phyloP scores from a whole-genome alignment of 2,113 vertebrate genomes.

The Dasyornis broadbenti region DNA sequence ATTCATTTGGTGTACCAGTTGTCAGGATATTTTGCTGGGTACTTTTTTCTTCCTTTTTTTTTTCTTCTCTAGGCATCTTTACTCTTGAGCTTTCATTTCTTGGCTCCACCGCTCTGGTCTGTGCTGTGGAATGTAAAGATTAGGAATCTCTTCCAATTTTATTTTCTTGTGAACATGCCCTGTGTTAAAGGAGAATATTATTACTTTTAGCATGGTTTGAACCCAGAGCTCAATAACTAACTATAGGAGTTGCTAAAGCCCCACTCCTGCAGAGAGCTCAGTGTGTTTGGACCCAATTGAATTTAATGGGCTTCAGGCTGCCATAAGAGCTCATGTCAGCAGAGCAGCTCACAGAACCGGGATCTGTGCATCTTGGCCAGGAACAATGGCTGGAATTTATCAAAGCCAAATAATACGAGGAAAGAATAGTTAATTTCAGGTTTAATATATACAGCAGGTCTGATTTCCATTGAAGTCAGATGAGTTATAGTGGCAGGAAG shows the following conservation, averaged over 20 bases:
- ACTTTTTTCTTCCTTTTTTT: background rate
- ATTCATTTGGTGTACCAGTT: background rate
- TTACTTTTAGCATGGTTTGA: background rate
- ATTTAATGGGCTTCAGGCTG: background rate
- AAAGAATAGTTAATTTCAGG: conserved; percentile 24
- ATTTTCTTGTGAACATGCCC: background rate
- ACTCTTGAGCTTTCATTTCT: background rate
- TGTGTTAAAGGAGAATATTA: background rate
- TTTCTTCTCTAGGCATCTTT: background rate
- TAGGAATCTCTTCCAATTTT: background rate
- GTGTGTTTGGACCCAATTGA: background rate
- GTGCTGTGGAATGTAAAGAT: conserved; percentile 1
- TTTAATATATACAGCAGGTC: conserved; percentile 32
- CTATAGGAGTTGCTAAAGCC: background rate
- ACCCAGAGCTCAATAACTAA: background rate
- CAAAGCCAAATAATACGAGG: background rate
- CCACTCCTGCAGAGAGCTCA: background rate
- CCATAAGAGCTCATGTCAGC: background rate
- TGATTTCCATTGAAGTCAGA: conserved; percentile 38
- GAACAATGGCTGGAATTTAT: conserved; percentile 30
- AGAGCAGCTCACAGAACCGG: background rate
- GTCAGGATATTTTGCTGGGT: background rate
- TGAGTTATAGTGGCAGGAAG: conserved; percentile 13
- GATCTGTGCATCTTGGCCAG: background rate
- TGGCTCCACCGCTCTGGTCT: background rate